A percentile compares a stretch with the other conserved stretches of the same genome.
Evolutionary conservation across 2,888 invertebrate species (phyloP).

Genomic region (Drosophila ezoana): DNA sequence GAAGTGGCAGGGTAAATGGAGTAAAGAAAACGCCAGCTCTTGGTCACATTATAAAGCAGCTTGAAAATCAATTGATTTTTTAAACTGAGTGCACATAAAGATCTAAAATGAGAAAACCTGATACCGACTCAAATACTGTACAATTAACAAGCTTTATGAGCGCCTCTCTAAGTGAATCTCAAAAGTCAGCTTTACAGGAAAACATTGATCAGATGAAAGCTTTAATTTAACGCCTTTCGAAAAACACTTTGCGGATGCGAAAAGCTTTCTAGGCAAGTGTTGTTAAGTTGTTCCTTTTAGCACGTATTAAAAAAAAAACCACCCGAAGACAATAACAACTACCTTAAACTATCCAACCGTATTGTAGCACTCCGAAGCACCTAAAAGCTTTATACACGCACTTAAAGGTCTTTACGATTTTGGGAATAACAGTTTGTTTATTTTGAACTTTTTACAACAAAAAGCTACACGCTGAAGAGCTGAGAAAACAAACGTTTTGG

Average conservation of each 20-base stretch:
- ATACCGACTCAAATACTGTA: neutral
- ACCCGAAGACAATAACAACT: neutral
- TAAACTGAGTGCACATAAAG: too few relatives aligned
- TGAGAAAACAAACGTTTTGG: slow-evolving; percentile 36
- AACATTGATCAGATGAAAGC: neutral
- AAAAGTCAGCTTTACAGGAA: neutral
- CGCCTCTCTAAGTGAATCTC: neutral
- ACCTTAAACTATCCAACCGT: slow-evolving; percentile 15
- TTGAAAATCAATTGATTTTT: too few relatives aligned
- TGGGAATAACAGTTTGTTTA: slow-evolving; percentile 5
- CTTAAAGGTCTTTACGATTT: slow-evolving; percentile 40
- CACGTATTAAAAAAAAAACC: slow-evolving; percentile 13
- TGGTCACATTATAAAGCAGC: too few relatives aligned
- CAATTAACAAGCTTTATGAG: neutral
- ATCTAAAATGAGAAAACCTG: too few relatives aligned
- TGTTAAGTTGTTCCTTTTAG: slow-evolving; percentile 26
- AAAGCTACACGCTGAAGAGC: neutral
- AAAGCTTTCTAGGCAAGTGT: neutral
- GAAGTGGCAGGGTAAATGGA: neutral
- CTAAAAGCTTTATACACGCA: slow-evolving; percentile 40
- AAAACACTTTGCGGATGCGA: neutral
- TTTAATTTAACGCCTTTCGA: slow-evolving; percentile 6
- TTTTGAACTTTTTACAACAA: neutral
- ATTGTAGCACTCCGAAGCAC: slow-evolving; percentile 21
- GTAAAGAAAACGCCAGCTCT: neutral